A percentile compares a stretch with the other conserved stretches of the same genome.
phyloP scores from a whole-genome alignment of 2,113 vertebrate genomes.

The Dryoscopus gambensis region DNA sequence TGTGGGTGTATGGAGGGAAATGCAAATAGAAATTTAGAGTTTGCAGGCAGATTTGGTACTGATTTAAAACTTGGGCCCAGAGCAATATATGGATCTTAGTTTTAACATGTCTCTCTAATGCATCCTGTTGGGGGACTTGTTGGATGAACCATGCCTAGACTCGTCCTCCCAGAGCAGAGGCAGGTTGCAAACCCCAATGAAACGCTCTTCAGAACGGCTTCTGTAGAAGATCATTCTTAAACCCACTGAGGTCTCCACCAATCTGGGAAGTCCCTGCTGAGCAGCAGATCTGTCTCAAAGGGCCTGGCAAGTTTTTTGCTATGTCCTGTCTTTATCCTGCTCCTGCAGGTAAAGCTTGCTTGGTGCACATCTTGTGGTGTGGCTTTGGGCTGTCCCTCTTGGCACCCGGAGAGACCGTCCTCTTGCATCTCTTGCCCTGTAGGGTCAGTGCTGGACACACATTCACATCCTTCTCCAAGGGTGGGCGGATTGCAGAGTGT shows the following conservation, averaged over 20 bases:
- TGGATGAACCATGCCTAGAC: not conserved
- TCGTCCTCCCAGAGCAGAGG: rapidly evolving
- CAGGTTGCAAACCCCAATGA: not conserved
- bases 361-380: rapidly evolving
- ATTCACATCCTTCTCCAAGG: not conserved
- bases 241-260: not conserved
- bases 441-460: not conserved
- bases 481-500: rapidly evolving
- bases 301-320: not conserved
- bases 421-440: not conserved
- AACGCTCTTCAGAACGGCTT: not conserved
- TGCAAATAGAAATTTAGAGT: not conserved
- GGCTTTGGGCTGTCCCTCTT: not conserved
- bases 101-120: not conserved
- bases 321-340: not conserved
- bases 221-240: not conserved
- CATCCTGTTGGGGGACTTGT: not conserved
- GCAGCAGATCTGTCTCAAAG: not conserved
- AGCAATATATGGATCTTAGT: not conserved
- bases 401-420: rapidly evolving
- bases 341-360: not conserved
- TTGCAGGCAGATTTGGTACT: not conserved
- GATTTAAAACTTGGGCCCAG: not conserved
- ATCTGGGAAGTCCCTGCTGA: not conserved
- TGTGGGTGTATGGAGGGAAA: not conserved